A percentile compares a stretch with the other conserved stretches of the same genome.
These are phyloP conservation scores for Tupaia tana DNA, from an alignment of 2,113 vertebrate species.

Conservation along the genomic window DNA sequence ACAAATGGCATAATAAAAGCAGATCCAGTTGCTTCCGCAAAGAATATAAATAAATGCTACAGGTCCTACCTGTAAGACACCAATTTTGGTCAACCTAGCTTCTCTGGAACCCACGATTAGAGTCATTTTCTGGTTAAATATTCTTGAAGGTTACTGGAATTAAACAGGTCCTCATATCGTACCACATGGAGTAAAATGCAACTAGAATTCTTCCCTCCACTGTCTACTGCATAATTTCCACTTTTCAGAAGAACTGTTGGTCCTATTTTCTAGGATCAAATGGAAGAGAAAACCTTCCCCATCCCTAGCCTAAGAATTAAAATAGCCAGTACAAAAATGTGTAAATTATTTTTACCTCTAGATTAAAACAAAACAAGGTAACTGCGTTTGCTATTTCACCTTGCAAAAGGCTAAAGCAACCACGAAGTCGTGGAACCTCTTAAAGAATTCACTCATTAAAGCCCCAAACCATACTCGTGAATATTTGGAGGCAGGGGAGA, in stretches of 20 bases:
- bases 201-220: slow-evolving; percentile 7
- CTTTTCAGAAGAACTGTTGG: neutral
- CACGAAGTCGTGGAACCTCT: slow-evolving; percentile 37
- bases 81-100: slow-evolving; percentile 2
- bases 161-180: neutral
- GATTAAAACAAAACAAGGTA: neutral
- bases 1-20: slow-evolving; percentile 39
- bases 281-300: neutral
- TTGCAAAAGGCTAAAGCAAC: slow-evolving; percentile 27
- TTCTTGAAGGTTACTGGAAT: neutral
- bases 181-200: slow-evolving; percentile 21
- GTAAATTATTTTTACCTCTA: neutral
- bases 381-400: neutral
- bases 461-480: neutral
- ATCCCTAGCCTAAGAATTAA: neutral
- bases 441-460: slow-evolving; percentile 43
- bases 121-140: slow-evolving; percentile 9
- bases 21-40: neutral
- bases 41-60: slow-evolving; percentile 41
- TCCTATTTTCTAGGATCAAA: slow-evolving; percentile 4
- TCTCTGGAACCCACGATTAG: slow-evolving; percentile 10
- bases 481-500: neutral
- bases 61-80: neutral
- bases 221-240: neutral
- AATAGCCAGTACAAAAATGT: neutral